A percentile compares a stretch with the other conserved stretches of the same genome.
These are phyloP conservation scores for Enteromius argenteus DNA, from an alignment of 2,797 vertebrate genomes.

Conservation along the genomic window DNA sequence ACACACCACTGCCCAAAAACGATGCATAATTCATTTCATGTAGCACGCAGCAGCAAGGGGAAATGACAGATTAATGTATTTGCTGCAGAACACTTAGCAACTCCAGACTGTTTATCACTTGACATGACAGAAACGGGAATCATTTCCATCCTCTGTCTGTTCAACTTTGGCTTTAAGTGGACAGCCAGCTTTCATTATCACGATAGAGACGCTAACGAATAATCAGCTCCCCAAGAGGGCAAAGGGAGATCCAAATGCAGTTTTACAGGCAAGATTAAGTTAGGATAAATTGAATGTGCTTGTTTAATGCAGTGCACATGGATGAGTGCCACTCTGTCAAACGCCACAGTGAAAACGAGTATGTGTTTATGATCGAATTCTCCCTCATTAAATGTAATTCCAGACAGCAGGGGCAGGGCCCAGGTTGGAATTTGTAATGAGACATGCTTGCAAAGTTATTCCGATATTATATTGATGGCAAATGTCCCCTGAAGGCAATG, in stretches of 20 bases:
- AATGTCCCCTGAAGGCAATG: constrained; percentile 72
- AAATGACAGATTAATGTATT: constrained; percentile 70
- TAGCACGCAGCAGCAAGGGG: constrained; percentile 60
- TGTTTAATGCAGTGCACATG: constrained; percentile 23
- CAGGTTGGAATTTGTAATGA: constrained; percentile 37
- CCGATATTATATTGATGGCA: constrained; percentile 68
- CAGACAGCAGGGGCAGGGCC: constrained; percentile 18
- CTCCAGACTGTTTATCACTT: constrained; percentile 62
- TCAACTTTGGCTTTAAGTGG: constrained; percentile 44
- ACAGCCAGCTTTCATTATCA: constrained; percentile 26
- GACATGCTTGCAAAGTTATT: constrained; percentile 61
- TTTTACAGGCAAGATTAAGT: constrained; percentile 15
- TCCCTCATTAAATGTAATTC: constrained; percentile 22
- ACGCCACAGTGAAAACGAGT: constrained; percentile 24
- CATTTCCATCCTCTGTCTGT: constrained; percentile 42
- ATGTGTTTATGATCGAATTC: constrained; percentile 38
- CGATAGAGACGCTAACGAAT: not conserved
- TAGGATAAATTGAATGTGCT: constrained; percentile 21
- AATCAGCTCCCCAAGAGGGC: not conserved
- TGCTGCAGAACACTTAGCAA: constrained; percentile 52
- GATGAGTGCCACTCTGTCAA: constrained; percentile 44
- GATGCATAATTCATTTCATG: constrained; percentile 70
- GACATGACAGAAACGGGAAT: constrained; percentile 61
- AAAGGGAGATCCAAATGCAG: constrained; percentile 20
- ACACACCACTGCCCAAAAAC: constrained; percentile 67